Base-by-base conservation (phyloP, 2,113 vertebrate genomes). In the Mystacornis crossleyi region DNA sequence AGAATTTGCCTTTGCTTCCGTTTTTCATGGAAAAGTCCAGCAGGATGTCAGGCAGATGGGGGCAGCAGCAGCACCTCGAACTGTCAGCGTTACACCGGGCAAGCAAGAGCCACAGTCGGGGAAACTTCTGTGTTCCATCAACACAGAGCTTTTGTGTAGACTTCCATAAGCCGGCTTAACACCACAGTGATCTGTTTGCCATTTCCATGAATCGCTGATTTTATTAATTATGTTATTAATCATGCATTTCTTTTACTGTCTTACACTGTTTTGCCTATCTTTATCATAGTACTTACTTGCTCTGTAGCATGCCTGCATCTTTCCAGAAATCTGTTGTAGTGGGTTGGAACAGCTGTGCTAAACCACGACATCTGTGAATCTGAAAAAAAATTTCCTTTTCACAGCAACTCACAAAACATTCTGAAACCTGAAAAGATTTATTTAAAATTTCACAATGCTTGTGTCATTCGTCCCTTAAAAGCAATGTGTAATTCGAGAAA, bases 1-100 rank as follows among this genome's bases (percentile, higher is more conserved):
- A 40, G 14, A 79, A 14, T 48, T 62, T 66, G 10, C 24, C 17
- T 62, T 60, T 53, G 38, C 34, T 78, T 38, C 24, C 1, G 2
- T 40, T 55, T 47, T 21, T 40, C 19, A 3, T 5, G 50, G 58
- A 42, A 29, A 61, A 73, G 64, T 34, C 50, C 58, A 29, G 71
- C 42, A 33, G 74, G 12, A 77, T 9, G 42, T 31, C 74, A 31
- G 82, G 71, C 94, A 82, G 95, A 90, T 71, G 82, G 17, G 85
- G 94, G 85, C 96, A 95, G 95, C 11, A 95, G 79, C 12, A 95
- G 71, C 15, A 4, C 42, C 62, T 86, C 75, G 73, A 64, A 34
- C 45, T 65, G 48, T 45, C 58, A 57, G 65, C 1, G 0, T 51
- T 53, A 24, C 9, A 45, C 10, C 19, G 12, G 62, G n/a, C 17